Evolutionary conservation across 2,888 invertebrate genomes (phyloP).

Genomic region (Acleris cristana): DNA sequence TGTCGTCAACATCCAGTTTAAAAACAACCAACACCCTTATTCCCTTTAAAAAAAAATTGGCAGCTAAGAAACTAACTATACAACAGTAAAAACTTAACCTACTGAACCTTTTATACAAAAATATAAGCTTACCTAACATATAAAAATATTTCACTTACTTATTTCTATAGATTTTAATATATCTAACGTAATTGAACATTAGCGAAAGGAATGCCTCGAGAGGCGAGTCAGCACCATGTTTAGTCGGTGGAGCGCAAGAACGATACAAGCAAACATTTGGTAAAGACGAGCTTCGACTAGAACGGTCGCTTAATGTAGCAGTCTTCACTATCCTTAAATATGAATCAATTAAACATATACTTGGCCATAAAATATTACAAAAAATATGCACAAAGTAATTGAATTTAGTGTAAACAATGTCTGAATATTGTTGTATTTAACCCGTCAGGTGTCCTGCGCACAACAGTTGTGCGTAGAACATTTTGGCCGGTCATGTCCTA

Average conservation of each 20-base stretch:
- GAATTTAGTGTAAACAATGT: too few relatives aligned
- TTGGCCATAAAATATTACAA: too few relatives aligned
- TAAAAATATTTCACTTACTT: slow-evolving; percentile 37
- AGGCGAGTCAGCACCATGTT: slow-evolving; percentile 7
- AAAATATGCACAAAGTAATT: too few relatives aligned
- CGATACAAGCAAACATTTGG: slow-evolving; percentile 9
- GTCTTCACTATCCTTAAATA: slow-evolving; percentile 9
- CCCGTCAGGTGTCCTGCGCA: too few relatives aligned
- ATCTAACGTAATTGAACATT: slow-evolving; percentile 21
- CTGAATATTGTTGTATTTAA: too few relatives aligned
- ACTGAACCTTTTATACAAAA: slow-evolving; percentile 29
- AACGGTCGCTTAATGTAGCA: slow-evolving; percentile 21
- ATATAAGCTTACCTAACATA: slow-evolving; percentile 25
- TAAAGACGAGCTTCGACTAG: slow-evolving; percentile 37
- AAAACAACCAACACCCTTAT: not conserved
- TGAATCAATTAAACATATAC: not conserved
- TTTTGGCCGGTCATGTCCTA: too few relatives aligned
- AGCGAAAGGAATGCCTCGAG: slow-evolving; percentile 7
- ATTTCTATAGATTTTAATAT: slow-evolving; percentile 17
- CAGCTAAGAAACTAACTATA: slow-evolving; percentile 14
- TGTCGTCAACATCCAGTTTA: not conserved
- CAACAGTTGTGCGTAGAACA: too few relatives aligned
- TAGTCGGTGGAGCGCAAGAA: not conserved
- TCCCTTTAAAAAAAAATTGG: slow-evolving; percentile 18
- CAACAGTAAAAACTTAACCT: slow-evolving; percentile 38